Evolutionary conservation across 2,113 vertebrate species (phyloP), one percentile per base, ranked within the genome.

Genomic region (Pterocles gutturalis): DNA sequence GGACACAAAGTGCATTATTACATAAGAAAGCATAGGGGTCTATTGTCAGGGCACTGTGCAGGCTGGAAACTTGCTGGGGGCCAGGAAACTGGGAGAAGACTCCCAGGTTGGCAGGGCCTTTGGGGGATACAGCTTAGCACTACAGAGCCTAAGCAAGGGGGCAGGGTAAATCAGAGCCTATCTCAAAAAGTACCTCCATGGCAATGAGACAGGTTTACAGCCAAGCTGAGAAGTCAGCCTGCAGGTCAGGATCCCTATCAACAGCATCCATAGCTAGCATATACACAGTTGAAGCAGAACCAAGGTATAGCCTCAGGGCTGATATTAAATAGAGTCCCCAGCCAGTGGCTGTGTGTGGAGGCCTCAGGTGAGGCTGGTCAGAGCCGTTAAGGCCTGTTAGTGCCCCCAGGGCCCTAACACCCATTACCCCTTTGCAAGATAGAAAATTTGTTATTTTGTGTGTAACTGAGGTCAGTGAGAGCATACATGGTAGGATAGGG

Each of bases 201-300:
- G 13, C 11, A 13, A n/a, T 1, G 2, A 20, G 13, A 14, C 31
- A 36, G 11, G 9, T 29, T 21, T 11, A 11, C 1, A 2, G 19
- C 20, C 22, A 41, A 67, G n/a, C 24, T 51, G 16, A 65, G 34
- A 26, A 11, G 17, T 15, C 20, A 67, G 17, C 28, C 54, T 41
- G 41, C 41, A 65, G 16, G 4, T 34, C 21, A 16, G 11, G 5
- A 2, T 21, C 19, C 31, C 36, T 12, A n/a, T 6, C 24, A 53
- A 14, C 7, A 18, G 1, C 17, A 36, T 5, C n/a, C 10, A 5
- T 5, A 38, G 6, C 16, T 19, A 51, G 8, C 9, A 28, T 1
- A 29, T 11, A 3, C 33, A 61, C 4, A 57, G 2, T n/a, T 14
- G 0, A 0, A 5, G 2, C 5, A 62, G 2, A n/a, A 3, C 4